phyloP scores from a whole-genome alignment of 2,113 vertebrate genomes.

The Ceuthmochares aereus region DNA sequence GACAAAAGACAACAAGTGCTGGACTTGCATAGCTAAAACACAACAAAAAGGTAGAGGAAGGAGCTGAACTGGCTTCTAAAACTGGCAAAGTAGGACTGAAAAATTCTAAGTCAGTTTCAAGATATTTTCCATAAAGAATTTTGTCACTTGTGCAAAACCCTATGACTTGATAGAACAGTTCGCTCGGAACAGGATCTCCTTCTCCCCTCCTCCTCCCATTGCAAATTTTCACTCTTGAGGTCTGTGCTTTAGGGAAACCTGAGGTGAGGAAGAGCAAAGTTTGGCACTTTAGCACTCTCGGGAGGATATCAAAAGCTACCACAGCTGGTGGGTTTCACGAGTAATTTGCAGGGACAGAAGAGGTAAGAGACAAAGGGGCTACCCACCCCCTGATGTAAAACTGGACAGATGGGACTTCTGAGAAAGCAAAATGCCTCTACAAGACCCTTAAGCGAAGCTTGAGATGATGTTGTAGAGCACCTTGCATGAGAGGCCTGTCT shows the following conservation, averaged over 20 bases:
- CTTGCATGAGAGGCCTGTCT: not conserved
- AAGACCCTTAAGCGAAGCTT: not conserved
- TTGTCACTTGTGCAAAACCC: not conserved
- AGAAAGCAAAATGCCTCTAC: not conserved
- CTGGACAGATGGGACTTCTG: not conserved
- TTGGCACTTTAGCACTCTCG: not conserved
- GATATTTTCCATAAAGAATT: not conserved
- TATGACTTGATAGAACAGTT: not conserved
- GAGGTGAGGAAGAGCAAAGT: not conserved
- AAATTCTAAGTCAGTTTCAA: not conserved
- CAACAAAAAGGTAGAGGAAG: not conserved
- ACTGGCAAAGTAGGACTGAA: not conserved
- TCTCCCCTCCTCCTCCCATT: too few relatives aligned
- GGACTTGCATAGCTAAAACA: not conserved
- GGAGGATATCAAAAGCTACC: not conserved
- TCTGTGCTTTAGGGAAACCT: not conserved
- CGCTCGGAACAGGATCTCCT: not conserved
- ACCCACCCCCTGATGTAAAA: not conserved
- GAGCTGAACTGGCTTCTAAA: not conserved
- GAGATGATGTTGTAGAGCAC: not conserved
- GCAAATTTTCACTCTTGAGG: not conserved
- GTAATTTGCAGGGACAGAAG: not conserved
- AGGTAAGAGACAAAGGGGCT: not conserved
- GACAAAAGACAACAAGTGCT: not conserved
- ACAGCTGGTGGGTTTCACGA: rapidly evolving